phyloP scores from a whole-genome alignment of 2,797 vertebrate species.

The Ctenopoma kingsleyae region DNA sequence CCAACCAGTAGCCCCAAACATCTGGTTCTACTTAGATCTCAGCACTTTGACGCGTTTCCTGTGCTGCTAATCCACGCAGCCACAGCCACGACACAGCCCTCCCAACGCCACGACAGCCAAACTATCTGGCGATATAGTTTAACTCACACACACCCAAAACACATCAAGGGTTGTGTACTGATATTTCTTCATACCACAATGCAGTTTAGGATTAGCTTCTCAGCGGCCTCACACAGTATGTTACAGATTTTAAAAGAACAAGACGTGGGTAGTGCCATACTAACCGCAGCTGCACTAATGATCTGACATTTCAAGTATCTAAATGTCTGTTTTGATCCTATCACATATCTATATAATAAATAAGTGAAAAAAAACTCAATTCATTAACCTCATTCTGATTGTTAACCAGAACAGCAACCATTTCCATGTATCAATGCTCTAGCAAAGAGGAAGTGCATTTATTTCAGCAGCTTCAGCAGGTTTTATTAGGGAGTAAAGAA shows the following conservation, averaged over 20 bases:
- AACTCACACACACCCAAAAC: slow-evolving; percentile 30
- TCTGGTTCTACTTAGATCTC: slow-evolving; percentile 87
- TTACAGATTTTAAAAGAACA: slow-evolving; percentile 3
- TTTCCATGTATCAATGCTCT: not conserved
- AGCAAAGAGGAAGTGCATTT: slow-evolving; percentile 18
- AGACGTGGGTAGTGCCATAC: slow-evolving; percentile 12
- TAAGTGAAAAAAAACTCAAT: slow-evolving; percentile 1
- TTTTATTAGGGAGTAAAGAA: not conserved
- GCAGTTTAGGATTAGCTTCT: slow-evolving; percentile 5
- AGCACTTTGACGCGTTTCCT: slow-evolving; percentile 87
- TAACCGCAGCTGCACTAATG: slow-evolving; percentile 18
- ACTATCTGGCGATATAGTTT: slow-evolving; percentile 54
- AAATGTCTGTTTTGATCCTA: slow-evolving; percentile 11
- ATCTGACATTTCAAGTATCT: slow-evolving; percentile 29
- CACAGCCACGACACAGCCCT: slow-evolving; percentile 78
- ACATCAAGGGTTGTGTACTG: slow-evolving; percentile 12
- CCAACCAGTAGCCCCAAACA: slow-evolving; percentile 84
- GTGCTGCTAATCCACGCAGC: slow-evolving; percentile 78
- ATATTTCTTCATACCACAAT: slow-evolving; percentile 15
- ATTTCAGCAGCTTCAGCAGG: slow-evolving; percentile 1
- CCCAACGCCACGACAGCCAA: slow-evolving; percentile 73
- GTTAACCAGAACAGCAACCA: slow-evolving; percentile 1
- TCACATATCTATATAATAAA: slow-evolving; percentile 21
- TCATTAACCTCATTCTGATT: not conserved
- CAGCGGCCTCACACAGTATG: slow-evolving; percentile 11